These are phyloP conservation scores for Aspidoscelis tigris DNA, from an alignment of 2,113 vertebrate species.

Conservation along the genomic window DNA sequence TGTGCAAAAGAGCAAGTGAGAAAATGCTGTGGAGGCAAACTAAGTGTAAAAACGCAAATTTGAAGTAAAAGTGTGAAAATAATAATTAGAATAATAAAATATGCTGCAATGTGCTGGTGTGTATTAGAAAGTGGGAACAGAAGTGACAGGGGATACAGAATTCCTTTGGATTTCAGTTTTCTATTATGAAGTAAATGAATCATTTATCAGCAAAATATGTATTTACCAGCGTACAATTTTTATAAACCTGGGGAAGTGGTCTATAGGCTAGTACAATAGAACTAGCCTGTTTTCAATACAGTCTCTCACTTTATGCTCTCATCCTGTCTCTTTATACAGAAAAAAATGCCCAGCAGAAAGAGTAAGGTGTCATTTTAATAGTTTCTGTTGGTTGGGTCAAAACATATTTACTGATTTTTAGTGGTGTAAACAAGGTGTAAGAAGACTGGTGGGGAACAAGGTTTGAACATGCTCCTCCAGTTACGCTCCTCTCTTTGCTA, in stretches of 20 bases:
- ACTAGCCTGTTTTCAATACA: neutral
- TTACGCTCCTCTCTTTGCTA: no score
- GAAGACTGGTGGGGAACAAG: no score
- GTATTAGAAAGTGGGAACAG: slow-evolving; percentile 21
- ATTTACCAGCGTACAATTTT: slow-evolving; percentile 23
- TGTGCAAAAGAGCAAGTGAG: slow-evolving; percentile 34
- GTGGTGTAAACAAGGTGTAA: no score
- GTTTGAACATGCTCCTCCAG: no score
- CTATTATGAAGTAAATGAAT: slow-evolving; percentile 1
- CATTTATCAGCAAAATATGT: slow-evolving; percentile 25
- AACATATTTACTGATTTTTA: no score
- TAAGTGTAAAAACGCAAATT: slow-evolving; percentile 36
- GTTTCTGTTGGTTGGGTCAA: no score
- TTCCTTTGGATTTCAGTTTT: slow-evolving; percentile 38
- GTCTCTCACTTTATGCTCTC: no score
- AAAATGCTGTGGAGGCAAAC: slow-evolving; percentile 45
- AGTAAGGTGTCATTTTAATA: no score
- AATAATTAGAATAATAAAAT: slow-evolving; percentile 44
- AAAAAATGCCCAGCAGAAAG: no score
- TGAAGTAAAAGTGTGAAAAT: slow-evolving; percentile 47
- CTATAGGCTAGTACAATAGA: neutral
- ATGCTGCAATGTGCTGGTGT: slow-evolving; percentile 22
- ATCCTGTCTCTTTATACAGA: no score
- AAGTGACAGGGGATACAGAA: slow-evolving; percentile 28
- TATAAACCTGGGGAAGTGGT: neutral